Conservation (phyloP, 2,797 vertebrate genomes). For the Oophaga sylvatica region DNA sequence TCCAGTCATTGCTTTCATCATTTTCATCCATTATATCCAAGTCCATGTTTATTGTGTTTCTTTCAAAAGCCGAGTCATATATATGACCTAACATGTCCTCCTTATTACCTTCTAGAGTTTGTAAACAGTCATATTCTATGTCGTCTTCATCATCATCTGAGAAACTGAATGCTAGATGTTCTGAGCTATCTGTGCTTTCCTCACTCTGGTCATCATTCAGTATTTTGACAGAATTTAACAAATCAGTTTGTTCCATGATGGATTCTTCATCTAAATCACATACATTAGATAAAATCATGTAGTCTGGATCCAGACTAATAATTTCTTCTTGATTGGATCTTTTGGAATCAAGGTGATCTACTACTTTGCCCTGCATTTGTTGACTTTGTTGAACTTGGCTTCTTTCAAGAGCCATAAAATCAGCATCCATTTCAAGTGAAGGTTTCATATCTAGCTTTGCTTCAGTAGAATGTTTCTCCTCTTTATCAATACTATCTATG, state of each 20-base stretch:
- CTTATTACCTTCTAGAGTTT: constrained; percentile 51
- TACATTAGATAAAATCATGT: background rate
- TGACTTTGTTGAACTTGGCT: background rate
- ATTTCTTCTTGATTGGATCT: background rate
- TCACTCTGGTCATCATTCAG: constrained; percentile 21
- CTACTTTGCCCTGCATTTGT: background rate
- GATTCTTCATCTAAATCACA: constrained; percentile 3
- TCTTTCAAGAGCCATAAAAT: background rate
- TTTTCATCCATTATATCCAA: constrained; percentile 59
- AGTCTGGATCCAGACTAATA: background rate
- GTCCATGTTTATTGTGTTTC: constrained; percentile 60
- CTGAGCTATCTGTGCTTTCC: constrained; percentile 32
- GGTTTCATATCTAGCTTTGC: constrained; percentile 14
- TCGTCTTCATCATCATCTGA: constrained; percentile 52
- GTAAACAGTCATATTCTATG: constrained; percentile 62
- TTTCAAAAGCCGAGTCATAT: constrained; percentile 38
- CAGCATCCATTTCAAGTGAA: background rate
- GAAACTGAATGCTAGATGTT: constrained; percentile 23
- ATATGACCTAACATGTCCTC: constrained; percentile 56
- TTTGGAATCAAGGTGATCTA: background rate
- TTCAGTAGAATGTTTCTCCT: constrained; percentile 3
- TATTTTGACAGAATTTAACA: background rate
- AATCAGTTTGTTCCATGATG: background rate
- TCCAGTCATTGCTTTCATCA: constrained; percentile 65
- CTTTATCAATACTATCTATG: background rate